Evolutionary conservation across 2,888 invertebrate genomes (phyloP), one percentile per base, ranked within the genome.

Genomic region (Macaria liturata): DNA sequence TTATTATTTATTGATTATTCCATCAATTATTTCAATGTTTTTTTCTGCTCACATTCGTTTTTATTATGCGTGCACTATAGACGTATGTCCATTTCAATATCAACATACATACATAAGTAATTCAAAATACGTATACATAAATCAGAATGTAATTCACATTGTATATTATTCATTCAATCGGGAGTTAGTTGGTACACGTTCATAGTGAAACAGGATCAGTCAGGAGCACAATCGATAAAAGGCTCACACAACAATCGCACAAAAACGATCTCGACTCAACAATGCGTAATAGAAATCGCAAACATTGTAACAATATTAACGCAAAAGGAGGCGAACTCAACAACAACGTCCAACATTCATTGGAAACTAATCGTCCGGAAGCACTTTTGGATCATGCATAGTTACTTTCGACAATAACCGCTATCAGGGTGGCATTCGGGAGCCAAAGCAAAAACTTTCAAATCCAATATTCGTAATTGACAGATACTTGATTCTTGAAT

Each of bases 281-380:
- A 91, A 91, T 84, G 85, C 83, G 89, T 90, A 91, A 91, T 91
- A 91, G 88, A 90, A 91, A 85, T 88, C 86, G 77, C 88, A 88
- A 90, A 91, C 83, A 91, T 90, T 87, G 85, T 89, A 89, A 87
- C 86, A 75, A 83, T 89, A 90, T 91, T 91, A 90, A 87, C 88
- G 87, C 86, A 84, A 89, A 87, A 86, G 89, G 84, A 90, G 91
- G 85, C 80, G 80, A 87, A 88, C 82, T 86, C 86, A 90, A 90
- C 91, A 90, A 91, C 89, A 91, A 88, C 85, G 84, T 88, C 77
- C 88, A 90, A 91, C 86, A 90, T 88, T 83, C 80, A 83, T 88
- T 88, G 80, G 74, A 61, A 85, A 68, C 78, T 90, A 91, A 91
- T 91, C 91, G 88, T 83, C 81, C 83, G 88, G 86, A 90, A 88